Percentiles rank a stretch among this genome's conserved stretches.
Evolutionary conservation across 2,797 vertebrate genomes (phyloP).

Genomic region (Danionella dracula): DNA sequence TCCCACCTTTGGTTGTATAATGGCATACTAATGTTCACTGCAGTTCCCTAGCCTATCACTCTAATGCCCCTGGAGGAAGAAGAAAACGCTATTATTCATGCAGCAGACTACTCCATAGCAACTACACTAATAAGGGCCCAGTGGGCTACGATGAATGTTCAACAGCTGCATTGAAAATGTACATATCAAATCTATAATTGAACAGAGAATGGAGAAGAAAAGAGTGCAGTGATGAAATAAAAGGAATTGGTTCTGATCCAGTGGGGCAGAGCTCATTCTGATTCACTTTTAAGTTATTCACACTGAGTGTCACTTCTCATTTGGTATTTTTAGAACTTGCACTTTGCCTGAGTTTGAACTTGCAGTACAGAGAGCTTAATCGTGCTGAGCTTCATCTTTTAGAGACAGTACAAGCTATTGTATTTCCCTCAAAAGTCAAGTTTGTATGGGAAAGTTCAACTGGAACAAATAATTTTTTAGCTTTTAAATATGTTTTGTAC

Average conservation of each 20-base stretch:
- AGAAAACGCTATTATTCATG: slow-evolving; percentile 29
- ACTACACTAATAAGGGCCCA: slow-evolving; percentile 37
- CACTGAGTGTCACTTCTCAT: background rate
- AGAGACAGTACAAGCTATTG: no score
- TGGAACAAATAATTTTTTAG: no score
- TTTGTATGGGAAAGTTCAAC: no score
- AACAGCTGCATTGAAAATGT: slow-evolving; percentile 28
- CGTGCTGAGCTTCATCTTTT: no score
- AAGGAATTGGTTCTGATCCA: slow-evolving; percentile 8
- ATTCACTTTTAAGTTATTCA: background rate
- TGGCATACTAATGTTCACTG: slow-evolving; percentile 19
- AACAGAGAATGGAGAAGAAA: slow-evolving; percentile 15
- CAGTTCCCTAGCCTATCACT: slow-evolving; percentile 13
- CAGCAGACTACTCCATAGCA: slow-evolving; percentile 16
- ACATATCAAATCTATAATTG: slow-evolving; percentile 28
- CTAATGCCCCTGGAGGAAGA: slow-evolving; percentile 13
- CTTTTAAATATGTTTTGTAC: no score
- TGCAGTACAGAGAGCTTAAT: background rate
- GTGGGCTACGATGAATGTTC: slow-evolving; percentile 12
- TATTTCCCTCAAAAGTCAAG: no score
- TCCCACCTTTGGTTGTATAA: slow-evolving; percentile 26
- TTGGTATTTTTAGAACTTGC: background rate
- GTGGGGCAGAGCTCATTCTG: slow-evolving; percentile 3
- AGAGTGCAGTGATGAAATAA: background rate
- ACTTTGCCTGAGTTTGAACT: background rate